These are phyloP conservation scores for Atherinomorus stipes DNA, from an alignment of 2,113 vertebrate genomes.

Conservation along the genomic window DNA sequence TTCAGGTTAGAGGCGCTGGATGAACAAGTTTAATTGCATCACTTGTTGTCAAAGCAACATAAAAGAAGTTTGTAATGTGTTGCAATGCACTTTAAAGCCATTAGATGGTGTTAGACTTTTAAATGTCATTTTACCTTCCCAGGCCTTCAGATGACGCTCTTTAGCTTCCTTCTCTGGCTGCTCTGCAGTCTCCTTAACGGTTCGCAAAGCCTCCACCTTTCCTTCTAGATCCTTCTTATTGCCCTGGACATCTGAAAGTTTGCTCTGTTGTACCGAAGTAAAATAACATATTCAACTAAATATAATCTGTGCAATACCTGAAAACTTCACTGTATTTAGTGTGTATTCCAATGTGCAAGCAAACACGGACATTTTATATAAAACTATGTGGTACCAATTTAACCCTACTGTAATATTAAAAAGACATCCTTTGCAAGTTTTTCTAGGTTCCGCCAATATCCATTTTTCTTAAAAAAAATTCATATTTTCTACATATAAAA, in stretches of 20 bases:
- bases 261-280: constrained; percentile 73
- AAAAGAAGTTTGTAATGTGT: background rate
- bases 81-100: constrained; percentile 6
- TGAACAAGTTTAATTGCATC: background rate
- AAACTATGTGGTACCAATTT: background rate
- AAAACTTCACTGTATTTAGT: background rate
- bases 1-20: background rate
- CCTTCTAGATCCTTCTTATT: constrained; percentile 84
- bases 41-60: too few species aligned
- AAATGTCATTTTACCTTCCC: constrained; percentile 85
- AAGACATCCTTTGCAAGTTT: background rate
- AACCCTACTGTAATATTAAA: background rate
- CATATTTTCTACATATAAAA: background rate
- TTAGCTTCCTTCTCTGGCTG: constrained; percentile 91
- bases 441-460: background rate
- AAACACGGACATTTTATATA: background rate
- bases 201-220: constrained; percentile 84
- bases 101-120: constrained; percentile 8
- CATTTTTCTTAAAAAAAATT: background rate
- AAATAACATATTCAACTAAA: background rate
- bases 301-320: background rate
- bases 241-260: constrained; percentile 83
- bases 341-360: background rate
- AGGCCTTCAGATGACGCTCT: constrained; percentile 87
- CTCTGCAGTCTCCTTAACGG: constrained; percentile 87